phyloP scores from a whole-genome alignment of 2,113 vertebrate species.

The Erythrocercus mccallii region DNA sequence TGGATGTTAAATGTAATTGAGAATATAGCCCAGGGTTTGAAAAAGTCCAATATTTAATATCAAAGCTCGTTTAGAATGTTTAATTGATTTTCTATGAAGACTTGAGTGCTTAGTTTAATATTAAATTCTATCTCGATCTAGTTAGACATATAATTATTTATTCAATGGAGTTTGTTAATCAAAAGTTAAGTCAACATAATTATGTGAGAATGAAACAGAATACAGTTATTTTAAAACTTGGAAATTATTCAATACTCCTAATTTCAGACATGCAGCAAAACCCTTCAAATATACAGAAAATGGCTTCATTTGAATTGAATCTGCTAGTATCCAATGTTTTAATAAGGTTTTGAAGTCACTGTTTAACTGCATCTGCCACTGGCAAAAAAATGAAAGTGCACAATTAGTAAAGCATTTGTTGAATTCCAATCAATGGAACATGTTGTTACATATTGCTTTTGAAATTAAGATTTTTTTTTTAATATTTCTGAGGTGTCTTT shows the following conservation, averaged over 20 bases:
- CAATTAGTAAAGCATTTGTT: slow-evolving; percentile 12
- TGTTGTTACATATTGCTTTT: neutral
- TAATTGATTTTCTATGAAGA: neutral
- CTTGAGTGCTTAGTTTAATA: neutral
- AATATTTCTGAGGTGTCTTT: neutral
- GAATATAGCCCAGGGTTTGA: neutral
- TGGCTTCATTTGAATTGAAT: neutral
- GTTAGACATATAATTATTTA: neutral
- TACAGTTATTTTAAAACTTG: slow-evolving; percentile 17
- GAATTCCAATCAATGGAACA: neutral
- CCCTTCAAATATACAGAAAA: neutral
- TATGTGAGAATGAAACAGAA: neutral
- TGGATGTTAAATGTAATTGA: neutral
- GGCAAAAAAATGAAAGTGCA: neutral
- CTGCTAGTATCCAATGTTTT: neutral
- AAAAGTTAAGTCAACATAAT: neutral
- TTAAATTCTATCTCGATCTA: neutral
- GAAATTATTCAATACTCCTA: neutral
- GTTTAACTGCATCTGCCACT: slow-evolving; percentile 7
- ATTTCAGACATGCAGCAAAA: slow-evolving; percentile 8
- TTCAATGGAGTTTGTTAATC: neutral
- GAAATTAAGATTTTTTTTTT: neutral
- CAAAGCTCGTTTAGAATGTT: neutral
- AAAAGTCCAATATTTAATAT: neutral
- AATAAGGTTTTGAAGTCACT: neutral